Base-by-base conservation (phyloP, 2,113 vertebrate species). In the Tapirus terrestris region DNA sequence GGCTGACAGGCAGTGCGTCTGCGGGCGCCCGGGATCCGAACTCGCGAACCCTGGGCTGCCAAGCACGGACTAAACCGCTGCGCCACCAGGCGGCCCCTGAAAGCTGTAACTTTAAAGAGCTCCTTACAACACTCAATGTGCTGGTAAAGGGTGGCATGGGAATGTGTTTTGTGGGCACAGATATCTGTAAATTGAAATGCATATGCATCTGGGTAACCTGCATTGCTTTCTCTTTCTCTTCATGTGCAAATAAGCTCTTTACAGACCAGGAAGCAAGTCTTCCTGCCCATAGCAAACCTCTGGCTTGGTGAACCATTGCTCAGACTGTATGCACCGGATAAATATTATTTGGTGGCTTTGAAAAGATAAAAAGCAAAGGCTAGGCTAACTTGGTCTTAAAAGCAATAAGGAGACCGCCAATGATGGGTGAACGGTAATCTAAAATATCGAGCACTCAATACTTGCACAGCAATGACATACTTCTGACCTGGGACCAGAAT, bases 401-500 rank as follows among this genome's bases (percentile, higher is more conserved):
- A 29, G 8, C 99, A 23, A 99, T 39, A 72, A 65, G n/a, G 70
- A 96, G 16, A 58, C 36, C 65, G 61, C 75, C 80, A 88, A 97
- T 76, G 58, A 88, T 0, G 89, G 18, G 48, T 73, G 63, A 76
- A 89, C 43, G 93, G 20, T 0, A 0, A 91, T 43, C 77, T 29
- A 96, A 93, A 79, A 94, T 70, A 95, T 79, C 63, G 97, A 63
- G 65, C 60, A 96, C 82, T 43, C 92, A 89, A 93, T 73, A 93
- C 84, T 89, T 97, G 36, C 75, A 63, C 82, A 97, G 51, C 79
- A 90, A 86, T 73, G 73, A 96, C 43, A 48, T 48, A 79, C 95
- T 2, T 96, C 98, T 98, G 99, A 99, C 99, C 99, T 99, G 99
- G 99, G 79, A 99, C 99, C 96, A 99, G 98, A 97, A 99, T 99